phyloP scores from a whole-genome alignment of 2,113 vertebrate genomes.

The Uria lomvia region DNA sequence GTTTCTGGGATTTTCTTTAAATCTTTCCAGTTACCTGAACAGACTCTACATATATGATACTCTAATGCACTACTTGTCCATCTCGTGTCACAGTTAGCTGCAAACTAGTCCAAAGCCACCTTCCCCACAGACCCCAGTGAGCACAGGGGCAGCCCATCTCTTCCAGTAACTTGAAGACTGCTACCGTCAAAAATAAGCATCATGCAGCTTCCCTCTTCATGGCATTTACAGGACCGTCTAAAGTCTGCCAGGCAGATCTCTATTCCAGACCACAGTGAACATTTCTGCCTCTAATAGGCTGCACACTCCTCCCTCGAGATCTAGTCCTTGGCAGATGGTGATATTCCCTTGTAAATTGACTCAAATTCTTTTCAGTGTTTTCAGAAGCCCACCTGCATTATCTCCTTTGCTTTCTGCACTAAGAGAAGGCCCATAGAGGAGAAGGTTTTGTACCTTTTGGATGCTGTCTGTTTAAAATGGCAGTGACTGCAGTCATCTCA shows the following conservation, averaged over 20 bases:
- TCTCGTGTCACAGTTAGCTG: rapidly evolving
- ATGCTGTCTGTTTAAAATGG: neutral
- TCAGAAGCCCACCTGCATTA: neutral
- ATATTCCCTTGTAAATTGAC: neutral
- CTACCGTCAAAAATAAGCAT: neutral
- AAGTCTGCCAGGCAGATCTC: neutral
- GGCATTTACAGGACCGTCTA: neutral
- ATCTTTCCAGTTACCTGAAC: neutral
- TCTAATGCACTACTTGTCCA: neutral
- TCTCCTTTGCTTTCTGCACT: neutral
- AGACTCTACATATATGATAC: neutral
- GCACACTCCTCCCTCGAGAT: neutral
- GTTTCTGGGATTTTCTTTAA: neutral
- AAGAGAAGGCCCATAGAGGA: neutral
- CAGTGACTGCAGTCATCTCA: neutral
- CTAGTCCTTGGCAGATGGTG: neutral
- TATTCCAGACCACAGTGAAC: neutral
- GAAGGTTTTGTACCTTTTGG: neutral
- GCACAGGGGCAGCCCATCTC: neutral
- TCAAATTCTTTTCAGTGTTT: neutral
- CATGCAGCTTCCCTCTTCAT: neutral
- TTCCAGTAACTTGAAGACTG: neutral
- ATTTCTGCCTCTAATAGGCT: neutral
- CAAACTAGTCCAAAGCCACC: neutral
- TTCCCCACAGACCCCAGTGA: neutral